Percentiles rank a stretch among this genome's conserved stretches.
Evolutionary conservation across 2,888 invertebrate genomes (phyloP).

Genomic region (Tenthredo notha): DNA sequence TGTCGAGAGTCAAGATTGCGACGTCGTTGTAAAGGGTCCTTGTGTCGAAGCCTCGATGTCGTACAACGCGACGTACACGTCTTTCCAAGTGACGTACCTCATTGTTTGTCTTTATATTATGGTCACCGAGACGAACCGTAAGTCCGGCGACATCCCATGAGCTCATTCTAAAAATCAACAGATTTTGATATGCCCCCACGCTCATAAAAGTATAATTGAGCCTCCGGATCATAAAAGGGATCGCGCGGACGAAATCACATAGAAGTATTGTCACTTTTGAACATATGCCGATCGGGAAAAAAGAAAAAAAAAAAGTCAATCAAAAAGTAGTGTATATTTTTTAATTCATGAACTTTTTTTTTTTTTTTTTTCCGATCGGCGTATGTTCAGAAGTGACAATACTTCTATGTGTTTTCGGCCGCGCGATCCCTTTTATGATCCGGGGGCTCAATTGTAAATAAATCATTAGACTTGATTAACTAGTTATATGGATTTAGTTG

Average conservation of each 20-base stretch:
- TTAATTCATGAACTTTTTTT: no score
- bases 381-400: no score
- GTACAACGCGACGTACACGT: constrained; percentile 90
- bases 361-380: no score
- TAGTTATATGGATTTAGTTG: background rate
- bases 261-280: no score
- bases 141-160: constrained; percentile 93
- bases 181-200: background rate
- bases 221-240: no score
- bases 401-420: no score
- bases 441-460: background rate
- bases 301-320: no score
- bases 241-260: no score
- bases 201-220: background rate
- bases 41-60: constrained; percentile 91
- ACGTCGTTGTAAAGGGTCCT: constrained; percentile 93
- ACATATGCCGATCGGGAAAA: no score
- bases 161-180: constrained; percentile 85
- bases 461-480: background rate
- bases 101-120: constrained; percentile 88
- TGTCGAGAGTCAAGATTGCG: constrained; percentile 88
- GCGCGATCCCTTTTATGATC: no score
- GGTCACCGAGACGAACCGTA: constrained; percentile 90
- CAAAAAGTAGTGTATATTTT: no score
- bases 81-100: constrained; percentile 90